Evolutionary conservation across 2,113 vertebrate genomes (phyloP).

Genomic region (Falcunculus frontatus): DNA sequence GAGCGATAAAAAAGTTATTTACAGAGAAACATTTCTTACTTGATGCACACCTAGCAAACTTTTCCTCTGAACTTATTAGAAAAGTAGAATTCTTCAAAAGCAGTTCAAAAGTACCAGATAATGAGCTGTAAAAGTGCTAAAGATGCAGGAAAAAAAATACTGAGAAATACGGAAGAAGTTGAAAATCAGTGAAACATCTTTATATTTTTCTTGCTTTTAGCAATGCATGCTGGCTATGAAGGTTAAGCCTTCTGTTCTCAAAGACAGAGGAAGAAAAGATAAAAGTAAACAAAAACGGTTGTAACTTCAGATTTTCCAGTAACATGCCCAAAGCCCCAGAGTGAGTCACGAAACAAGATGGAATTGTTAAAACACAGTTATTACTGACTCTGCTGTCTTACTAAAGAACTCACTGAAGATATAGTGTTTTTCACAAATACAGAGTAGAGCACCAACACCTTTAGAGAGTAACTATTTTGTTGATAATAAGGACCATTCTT

Average conservation of each 20-base stretch:
- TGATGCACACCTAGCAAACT: background rate
- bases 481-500: background rate
- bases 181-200: background rate
- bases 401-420: background rate
- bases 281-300: background rate
- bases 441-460: background rate
- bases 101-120: background rate
- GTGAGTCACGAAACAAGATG: background rate
- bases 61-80: background rate
- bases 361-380: background rate
- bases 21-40: background rate
- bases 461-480: background rate
- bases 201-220: background rate
- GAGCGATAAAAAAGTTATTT: background rate
- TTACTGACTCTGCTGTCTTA: background rate
- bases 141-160: background rate
- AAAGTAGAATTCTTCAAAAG: background rate
- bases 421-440: background rate
- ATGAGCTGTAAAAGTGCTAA: background rate
- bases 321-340: background rate
- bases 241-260: background rate
- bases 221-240: background rate
- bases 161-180: background rate
- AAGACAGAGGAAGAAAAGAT: background rate
- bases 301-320: background rate